Base-by-base conservation (phyloP, 2,113 vertebrate genomes). In the Thunnus thynnus region DNA sequence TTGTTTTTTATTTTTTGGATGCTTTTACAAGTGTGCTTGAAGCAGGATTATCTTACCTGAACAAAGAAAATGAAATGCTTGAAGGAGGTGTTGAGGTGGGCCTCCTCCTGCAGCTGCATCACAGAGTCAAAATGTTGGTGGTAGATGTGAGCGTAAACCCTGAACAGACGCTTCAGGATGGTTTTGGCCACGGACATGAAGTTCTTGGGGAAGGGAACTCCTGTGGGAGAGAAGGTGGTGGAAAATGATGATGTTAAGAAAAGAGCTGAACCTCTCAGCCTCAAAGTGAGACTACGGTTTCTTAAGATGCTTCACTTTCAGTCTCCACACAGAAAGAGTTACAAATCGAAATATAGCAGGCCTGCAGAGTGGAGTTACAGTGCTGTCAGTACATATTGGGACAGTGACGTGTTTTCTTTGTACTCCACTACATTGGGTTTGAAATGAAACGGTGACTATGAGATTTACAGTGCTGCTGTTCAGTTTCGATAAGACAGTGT, bases 11-110 rank as follows among this genome's bases (percentile, higher is more conserved):
- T 22, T 22, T 9, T 8, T 7, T 41, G 36, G 36, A 41, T 41
- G 36, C 36, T 41, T 41, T 41, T 9, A 41, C 36, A 9, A 41
- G 36, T 41, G 36, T 41, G 36, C 36, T 41, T 41, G 36, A n/a
- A 30, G 36, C 7, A 6, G 11, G 5, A 60, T 41, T 18, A 47
- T 65, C 83, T 78, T 52, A 98, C 98, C 97, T 99, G 98, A 91
- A 99, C 97, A 5, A 99, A 99, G 95, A 98, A 99, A 92, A 99
- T 99, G 94, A 99, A 99, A 95, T 99, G 97, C 94, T 99, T 99
- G 94, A 99, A 99, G 92, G 98, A 99, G 87, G 98, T 98, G 95
- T 99, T 99, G 91, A 99, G 97, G 80, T 99, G 98, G 46, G 97
- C 98, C 93, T 99, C 97, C 93, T 99, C 98, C 90, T 99, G 97